These are phyloP conservation scores for Spodoptera picta DNA, from an alignment of 2,888 invertebrate genomes.

Conservation along the genomic window DNA sequence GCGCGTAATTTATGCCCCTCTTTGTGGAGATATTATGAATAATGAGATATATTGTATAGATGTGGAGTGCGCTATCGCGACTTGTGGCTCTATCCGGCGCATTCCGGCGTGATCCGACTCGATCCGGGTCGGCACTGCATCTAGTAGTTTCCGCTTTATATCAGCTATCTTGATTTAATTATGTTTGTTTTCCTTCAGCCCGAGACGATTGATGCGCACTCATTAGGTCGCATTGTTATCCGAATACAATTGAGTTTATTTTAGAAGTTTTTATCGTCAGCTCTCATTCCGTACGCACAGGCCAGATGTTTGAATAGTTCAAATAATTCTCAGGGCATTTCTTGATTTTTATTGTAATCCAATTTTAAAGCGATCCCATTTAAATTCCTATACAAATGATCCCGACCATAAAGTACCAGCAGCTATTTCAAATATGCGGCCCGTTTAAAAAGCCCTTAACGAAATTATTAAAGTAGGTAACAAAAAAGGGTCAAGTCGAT, in stretches of 20 bases:
- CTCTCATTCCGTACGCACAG: constrained; percentile 45
- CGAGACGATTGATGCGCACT: constrained; percentile 56
- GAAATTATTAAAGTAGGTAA: constrained; percentile 82
- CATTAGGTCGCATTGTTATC: constrained; percentile 56
- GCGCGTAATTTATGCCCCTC: constrained; percentile 85
- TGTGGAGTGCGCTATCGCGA: constrained; percentile 70
- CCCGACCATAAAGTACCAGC: constrained; percentile 80
- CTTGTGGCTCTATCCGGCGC: constrained; percentile 47
- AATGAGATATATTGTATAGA: constrained; percentile 79
- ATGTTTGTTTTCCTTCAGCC: constrained; percentile 58
- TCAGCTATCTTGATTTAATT: constrained; percentile 61
- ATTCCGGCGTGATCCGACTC: constrained; percentile 31
- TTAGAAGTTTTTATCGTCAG: constrained; percentile 51
- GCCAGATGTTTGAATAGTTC: constrained; percentile 59
- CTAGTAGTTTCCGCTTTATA: constrained; percentile 69
- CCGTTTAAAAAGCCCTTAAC: constrained; percentile 87
- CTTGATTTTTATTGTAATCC: constrained; percentile 72
- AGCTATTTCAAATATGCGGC: constrained; percentile 84
- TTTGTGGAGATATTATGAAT: constrained; percentile 85
- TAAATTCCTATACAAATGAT: constrained; percentile 83
- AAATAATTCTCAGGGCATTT: constrained; percentile 61
- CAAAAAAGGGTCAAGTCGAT: constrained; percentile 84
- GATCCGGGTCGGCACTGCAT: constrained; percentile 56
- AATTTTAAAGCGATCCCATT: constrained; percentile 76
- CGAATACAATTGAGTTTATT: constrained; percentile 55